Evolutionary conservation across 2,888 invertebrate genomes (phyloP), one percentile per base, ranked within the genome.

Genomic region (Cerastoderma edule): DNA sequence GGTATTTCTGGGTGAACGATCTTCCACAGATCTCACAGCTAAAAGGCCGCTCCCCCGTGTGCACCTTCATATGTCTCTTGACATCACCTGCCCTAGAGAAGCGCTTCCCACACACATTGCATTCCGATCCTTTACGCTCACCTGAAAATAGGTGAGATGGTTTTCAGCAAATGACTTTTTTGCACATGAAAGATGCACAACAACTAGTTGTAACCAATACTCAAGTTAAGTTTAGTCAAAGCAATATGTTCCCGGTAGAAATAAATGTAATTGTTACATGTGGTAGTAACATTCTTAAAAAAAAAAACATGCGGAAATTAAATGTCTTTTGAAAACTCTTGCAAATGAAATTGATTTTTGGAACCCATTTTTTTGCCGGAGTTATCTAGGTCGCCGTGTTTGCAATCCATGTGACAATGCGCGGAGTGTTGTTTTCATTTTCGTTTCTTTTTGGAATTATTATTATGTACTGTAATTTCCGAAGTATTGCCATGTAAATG

Each of bases 41-140:
- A 44, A 39, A 67, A 19, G 67, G 67, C 27, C 39, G 33, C 27
- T 67, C 56, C 27, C 67, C 67, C 6, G 67, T 67, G 16, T 67
- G 67, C 27, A 67, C 33, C 27, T 57, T 30, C 22, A 16, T 50
- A 30, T 67, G 67, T 2, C 32, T 22, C 10, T 27, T 39, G n/a
- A 67, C 27, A 56, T 35, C 22, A 5, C 46, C 32, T 27, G 28
- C 39, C 44, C 54, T 27, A n/a, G 32, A 35, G 19, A 67, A 35
- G 8, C 19, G 24, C 27, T 53, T 53, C 1, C 56, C 56, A 28
- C 50, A 50, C 13, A 66, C 66, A 44, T n/a, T 5, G 16, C 44
- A 46, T 65, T 5, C 27, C 6, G n/a, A n/a, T n/a, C n/a, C n/a
- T n/a, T n/a, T n/a, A n/a, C n/a, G n/a, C n/a, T n/a, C n/a, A n/a